These are phyloP conservation scores for Acanthochromis polyacanthus DNA, from an alignment of 2,113 vertebrate genomes.

Conservation along the genomic window DNA sequence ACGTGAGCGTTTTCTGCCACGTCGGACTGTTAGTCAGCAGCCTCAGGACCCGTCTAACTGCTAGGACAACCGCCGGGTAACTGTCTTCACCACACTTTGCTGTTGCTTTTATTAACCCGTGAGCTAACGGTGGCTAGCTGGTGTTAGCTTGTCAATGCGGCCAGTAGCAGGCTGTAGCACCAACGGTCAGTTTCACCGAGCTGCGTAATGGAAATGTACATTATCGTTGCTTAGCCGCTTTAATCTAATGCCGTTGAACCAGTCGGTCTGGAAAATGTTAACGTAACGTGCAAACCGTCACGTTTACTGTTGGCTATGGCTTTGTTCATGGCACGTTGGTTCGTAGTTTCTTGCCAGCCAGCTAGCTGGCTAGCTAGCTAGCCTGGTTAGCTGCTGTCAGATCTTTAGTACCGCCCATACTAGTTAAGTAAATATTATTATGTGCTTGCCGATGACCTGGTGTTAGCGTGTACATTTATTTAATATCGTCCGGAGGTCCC, in stretches of 20 bases:
- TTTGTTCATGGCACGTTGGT: constrained; percentile 64
- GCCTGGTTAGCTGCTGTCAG: constrained; percentile 60
- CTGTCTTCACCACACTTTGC: constrained; percentile 12
- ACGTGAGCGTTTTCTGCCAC: background rate
- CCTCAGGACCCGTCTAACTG: background rate
- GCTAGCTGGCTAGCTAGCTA: constrained; percentile 38
- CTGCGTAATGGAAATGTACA: background rate
- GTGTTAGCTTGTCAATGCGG: constrained; percentile 51
- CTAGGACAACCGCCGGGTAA: background rate
- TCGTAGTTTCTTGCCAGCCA: constrained; percentile 22
- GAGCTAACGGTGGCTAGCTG: constrained; percentile 53
- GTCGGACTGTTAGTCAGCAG: rapidly evolving
- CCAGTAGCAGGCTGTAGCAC: background rate
- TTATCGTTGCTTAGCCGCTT: background rate
- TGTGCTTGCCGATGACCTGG: background rate
- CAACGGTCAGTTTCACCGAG: background rate
- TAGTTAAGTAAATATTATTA: background rate
- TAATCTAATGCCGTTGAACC: rapidly evolving
- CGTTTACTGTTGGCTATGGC: constrained; percentile 14
- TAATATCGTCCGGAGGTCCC: background rate
- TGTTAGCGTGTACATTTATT: background rate
- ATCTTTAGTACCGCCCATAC: constrained; percentile 58
- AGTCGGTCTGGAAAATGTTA: rapidly evolving
- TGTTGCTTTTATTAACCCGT: constrained; percentile 24
- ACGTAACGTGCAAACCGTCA: background rate